A percentile compares a stretch with the other conserved stretches of the same genome.
These are phyloP conservation scores for Aeoliscus strigatus DNA, from an alignment of 2,797 vertebrate species.

Conservation along the genomic window DNA sequence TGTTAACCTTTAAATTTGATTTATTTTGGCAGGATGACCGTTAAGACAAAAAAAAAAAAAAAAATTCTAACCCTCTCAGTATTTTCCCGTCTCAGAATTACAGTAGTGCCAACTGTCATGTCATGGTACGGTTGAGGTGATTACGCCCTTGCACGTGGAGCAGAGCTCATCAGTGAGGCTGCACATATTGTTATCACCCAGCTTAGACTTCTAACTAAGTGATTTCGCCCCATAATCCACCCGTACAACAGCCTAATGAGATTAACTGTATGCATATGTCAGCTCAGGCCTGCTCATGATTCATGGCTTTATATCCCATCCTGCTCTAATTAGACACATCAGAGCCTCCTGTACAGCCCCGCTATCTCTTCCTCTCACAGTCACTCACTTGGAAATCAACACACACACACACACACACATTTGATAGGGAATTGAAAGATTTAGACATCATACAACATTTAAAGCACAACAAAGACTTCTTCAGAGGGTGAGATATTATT, in stretches of 20 bases:
- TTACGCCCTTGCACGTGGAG: conserved; percentile 12
- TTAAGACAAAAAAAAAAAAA: too few species aligned
- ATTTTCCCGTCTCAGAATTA: too few species aligned
- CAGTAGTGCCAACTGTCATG: too few species aligned
- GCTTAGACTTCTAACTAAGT: conserved; percentile 52
- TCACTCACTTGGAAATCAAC: too few species aligned
- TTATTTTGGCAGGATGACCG: too few species aligned
- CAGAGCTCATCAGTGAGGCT: conserved; percentile 24
- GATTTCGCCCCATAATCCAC: conserved; percentile 65
- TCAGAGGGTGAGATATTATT: conserved; percentile 13
- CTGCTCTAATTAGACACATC: conserved; percentile 64
- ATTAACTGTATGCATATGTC: conserved; percentile 57
- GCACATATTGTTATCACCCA: conserved; percentile 30
- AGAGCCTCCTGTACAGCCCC: conserved; percentile 21
- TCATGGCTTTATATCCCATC: conserved; percentile 68
- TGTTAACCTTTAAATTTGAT: too few species aligned
- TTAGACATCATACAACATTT: too few species aligned
- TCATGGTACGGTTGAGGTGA: too few species aligned
- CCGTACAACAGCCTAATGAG: conserved; percentile 63
- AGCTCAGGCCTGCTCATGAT: conserved; percentile 53
- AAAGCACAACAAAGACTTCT: background rate
- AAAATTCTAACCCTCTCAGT: too few species aligned
- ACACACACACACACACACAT: conserved; percentile 14
- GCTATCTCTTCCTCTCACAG: conserved; percentile 1
- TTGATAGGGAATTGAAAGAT: conserved; percentile 12